Conservation (phyloP, 2,113 vertebrate species). For the Calyptomena viridis region DNA sequence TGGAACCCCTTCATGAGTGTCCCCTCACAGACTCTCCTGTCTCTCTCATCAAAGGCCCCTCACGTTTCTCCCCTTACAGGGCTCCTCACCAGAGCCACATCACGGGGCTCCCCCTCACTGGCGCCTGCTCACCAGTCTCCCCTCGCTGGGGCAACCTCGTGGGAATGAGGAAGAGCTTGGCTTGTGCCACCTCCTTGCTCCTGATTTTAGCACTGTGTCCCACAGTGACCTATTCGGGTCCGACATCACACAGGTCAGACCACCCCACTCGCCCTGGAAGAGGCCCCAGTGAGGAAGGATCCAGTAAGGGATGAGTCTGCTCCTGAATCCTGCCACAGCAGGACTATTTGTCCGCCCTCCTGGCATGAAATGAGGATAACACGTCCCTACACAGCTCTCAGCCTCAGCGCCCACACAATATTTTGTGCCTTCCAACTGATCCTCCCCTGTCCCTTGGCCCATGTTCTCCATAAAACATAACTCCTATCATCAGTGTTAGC, state of each 20-base stretch:
- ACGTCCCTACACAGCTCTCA: accelerated
- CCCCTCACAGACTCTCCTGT: no score
- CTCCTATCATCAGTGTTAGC: background rate
- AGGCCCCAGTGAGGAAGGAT: background rate
- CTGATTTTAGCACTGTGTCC: background rate
- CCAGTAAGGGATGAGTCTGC: background rate
- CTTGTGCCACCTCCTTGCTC: background rate
- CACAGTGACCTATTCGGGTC: background rate
- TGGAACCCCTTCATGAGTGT: background rate
- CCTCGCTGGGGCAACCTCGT: background rate
- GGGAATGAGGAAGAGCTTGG: background rate
- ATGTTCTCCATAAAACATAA: background rate
- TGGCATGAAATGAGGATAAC: background rate
- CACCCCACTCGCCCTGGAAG: background rate
- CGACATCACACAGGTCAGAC: no score
- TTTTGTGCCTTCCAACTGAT: background rate
- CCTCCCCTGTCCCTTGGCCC: background rate
- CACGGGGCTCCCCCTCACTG: background rate
- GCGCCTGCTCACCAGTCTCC: background rate
- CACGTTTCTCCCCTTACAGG: background rate
- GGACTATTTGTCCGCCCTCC: background rate
- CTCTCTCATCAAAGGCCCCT: background rate
- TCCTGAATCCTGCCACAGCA: background rate
- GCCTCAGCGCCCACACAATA: accelerated
- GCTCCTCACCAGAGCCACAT: no score